A percentile compares a stretch with the other conserved stretches of the same genome.
Conservation (phyloP, 2,113 vertebrate species). For the Ailuropoda melanoleuca region DNA sequence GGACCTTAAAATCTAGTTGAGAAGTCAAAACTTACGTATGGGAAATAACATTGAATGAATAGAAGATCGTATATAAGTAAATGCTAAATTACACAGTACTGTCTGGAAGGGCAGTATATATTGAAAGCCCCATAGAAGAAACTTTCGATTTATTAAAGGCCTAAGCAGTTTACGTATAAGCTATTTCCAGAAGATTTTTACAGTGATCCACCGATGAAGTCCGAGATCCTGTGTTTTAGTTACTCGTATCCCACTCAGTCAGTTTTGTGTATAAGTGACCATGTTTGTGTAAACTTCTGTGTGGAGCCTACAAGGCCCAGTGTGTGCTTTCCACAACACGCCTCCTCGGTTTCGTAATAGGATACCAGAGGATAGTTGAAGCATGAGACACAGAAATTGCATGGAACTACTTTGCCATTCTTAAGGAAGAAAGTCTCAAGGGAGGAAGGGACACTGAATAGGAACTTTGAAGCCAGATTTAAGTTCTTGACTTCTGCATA, state of each 20-base stretch:
- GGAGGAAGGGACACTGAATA: neutral
- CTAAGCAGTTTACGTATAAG: neutral
- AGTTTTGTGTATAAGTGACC: neutral
- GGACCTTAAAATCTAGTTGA: slow-evolving; percentile 32
- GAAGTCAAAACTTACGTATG: slow-evolving; percentile 19
- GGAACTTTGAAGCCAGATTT: neutral
- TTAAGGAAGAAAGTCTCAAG: neutral
- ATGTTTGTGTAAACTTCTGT: neutral
- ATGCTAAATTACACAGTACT: neutral
- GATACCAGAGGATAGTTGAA: neutral
- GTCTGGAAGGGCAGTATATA: neutral
- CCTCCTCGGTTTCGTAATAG: neutral
- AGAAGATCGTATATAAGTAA: neutral
- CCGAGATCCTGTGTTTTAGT: neutral
- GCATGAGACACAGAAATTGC: neutral
- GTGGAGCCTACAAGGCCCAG: neutral
- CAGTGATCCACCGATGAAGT: neutral
- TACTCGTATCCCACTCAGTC: neutral
- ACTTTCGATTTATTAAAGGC: neutral
- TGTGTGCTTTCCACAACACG: neutral
- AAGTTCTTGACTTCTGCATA: neutral
- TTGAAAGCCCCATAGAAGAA: neutral
- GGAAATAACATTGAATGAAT: neutral
- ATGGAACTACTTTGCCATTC: neutral
- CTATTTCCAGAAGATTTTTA: slow-evolving; percentile 28